Base-by-base conservation (phyloP, 2,113 vertebrate species). In the Pristiophorus japonicus region DNA sequence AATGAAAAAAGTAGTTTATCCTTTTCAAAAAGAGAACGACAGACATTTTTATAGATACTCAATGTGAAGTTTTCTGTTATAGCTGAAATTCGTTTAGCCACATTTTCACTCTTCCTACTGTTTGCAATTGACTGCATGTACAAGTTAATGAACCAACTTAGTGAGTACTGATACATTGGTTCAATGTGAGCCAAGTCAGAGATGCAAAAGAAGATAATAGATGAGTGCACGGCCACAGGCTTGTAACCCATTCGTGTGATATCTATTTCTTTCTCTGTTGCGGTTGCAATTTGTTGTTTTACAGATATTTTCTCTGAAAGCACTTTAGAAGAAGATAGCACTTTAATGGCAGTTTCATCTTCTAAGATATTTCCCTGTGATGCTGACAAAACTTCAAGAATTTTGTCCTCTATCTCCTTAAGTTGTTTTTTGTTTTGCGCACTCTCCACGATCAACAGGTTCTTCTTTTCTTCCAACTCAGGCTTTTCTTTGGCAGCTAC, bases 111-210 rank as follows among this genome's bases (percentile, higher is more conserved):
- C 96, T 97, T 97, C 0, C 16, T 1, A 85, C 99, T 99, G 42
- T 98, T 97, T 18, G 97, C 97, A 51, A 99, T 98, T 0, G 98
- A 99, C 0, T 97, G 97, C 84, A 98, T 81, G 11, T 99, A 99
- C 66, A 99, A 97, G 96, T 98, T 97, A 95, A 99, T 98, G 96
- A 99, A 99, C 99, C 99, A 99, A 4, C 96, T 97, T 96, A 99
- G 90, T 0, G 99, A 99, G 96, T 99, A 99, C 81, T 99, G 99
- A 96, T 99, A 99, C 99, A 99, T 99, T 0, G 98, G 98, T 94
- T 99, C 99, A 0, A 99, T 98, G 96, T 99, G 97, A 92, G 98
- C 98, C 96, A 99, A 96, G 30, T 99, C 98, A 20, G 98, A 98
- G 96, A 99, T 98, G 96, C 99, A 99, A 96, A 99, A 99, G 97